Evolutionary conservation across 1,140 invertebrate species (phyloP).

Genomic region (Lamellibrachia luymesi): DNA sequence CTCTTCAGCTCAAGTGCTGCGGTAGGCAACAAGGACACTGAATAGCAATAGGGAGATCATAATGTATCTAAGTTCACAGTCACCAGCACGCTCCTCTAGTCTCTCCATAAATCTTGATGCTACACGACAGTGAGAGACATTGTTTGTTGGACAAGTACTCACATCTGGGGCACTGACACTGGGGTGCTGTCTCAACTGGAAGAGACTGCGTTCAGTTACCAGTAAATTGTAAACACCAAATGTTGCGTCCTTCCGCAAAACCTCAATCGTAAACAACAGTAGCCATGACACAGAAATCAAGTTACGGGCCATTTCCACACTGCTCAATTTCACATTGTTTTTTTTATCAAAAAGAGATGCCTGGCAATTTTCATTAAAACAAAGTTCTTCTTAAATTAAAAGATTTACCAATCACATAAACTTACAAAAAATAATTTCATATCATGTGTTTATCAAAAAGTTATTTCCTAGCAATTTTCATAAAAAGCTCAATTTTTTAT

Average conservation of each 20-base stretch:
- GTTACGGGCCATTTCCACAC: not conserved
- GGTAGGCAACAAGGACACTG: not conserved
- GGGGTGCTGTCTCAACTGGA: not conserved
- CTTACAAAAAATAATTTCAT: not conserved
- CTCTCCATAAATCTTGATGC: not conserved
- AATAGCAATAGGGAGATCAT: not conserved
- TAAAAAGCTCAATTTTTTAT: too few relatives aligned
- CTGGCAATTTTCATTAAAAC: not conserved
- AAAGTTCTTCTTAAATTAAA: not conserved
- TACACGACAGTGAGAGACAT: not conserved
- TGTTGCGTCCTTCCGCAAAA: not conserved
- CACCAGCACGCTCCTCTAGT: not conserved
- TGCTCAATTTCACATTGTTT: not conserved
- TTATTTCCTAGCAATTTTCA: too few relatives aligned
- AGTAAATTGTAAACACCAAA: not conserved
- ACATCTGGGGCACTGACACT: not conserved
- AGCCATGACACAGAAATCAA: not conserved
- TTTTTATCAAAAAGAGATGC: not conserved
- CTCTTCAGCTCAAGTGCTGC: not conserved
- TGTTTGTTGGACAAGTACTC: not conserved
- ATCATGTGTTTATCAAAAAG: not conserved
- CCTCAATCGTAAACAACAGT: not conserved
- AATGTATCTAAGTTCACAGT: not conserved
- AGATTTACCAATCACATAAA: not conserved
- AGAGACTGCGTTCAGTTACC: not conserved